These are phyloP conservation scores for Palythoa grandiflora DNA, from an alignment of 92 coral and sea anemone species.

Conservation along the genomic window DNA sequence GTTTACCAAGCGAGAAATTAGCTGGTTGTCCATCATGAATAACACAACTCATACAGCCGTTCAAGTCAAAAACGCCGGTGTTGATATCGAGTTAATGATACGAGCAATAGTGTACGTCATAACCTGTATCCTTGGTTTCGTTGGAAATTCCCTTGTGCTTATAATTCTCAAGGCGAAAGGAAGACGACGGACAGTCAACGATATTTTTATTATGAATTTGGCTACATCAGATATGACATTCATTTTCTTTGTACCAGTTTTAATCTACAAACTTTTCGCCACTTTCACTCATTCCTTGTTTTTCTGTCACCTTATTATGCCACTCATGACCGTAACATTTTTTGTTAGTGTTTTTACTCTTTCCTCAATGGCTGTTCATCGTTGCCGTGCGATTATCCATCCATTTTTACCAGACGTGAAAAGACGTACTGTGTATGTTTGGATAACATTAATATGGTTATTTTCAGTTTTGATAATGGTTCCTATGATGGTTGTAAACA, in stretches of 20 bases:
- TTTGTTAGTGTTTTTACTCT: constrained; percentile 88
- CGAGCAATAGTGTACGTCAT: constrained; percentile 58
- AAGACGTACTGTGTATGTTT: constrained; percentile 64
- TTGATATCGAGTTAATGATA: constrained; percentile 7
- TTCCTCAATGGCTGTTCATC: constrained; percentile 89
- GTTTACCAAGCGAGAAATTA: background rate
- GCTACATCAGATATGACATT: constrained; percentile 81
- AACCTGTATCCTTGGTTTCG: constrained; percentile 74
- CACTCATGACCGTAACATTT: constrained; percentile 86
- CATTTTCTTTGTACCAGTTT: constrained; percentile 81
- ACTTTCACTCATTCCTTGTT: constrained; percentile 67
- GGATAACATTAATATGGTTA: constrained; percentile 72
- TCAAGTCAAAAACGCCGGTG: background rate
- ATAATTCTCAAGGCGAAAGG: constrained; percentile 72
- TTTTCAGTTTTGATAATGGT: constrained; percentile 64
- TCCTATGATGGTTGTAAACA: constrained; percentile 76
- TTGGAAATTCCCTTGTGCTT: constrained; percentile 80
- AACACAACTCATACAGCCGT: constrained; percentile 2
- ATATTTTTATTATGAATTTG: constrained; percentile 85
- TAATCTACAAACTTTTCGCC: constrained; percentile 67
- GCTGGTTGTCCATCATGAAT: constrained; percentile 20
- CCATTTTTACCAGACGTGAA: constrained; percentile 84
- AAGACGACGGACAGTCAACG: constrained; percentile 77
- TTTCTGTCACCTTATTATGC: constrained; percentile 76
- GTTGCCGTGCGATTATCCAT: constrained; percentile 85